Evolutionary conservation across 2,113 vertebrate genomes (phyloP).

Genomic region (Taxidea taxus): DNA sequence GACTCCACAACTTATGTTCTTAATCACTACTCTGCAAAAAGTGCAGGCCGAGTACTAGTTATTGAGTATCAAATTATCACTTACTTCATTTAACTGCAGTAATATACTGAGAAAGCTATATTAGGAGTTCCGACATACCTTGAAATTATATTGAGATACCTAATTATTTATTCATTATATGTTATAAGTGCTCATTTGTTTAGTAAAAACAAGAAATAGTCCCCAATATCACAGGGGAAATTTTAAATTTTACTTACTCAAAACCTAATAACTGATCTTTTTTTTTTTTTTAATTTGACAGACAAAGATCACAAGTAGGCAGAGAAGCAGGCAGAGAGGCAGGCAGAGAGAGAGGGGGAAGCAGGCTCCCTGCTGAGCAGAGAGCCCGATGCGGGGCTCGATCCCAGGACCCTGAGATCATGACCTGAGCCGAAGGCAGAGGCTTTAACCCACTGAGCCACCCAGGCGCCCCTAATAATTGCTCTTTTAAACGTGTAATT

Average conservation of each 20-base stretch:
- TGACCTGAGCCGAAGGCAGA: too few relatives aligned
- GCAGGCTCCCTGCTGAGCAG: too few relatives aligned
- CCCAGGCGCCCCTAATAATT: too few relatives aligned
- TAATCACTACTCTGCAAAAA: neutral
- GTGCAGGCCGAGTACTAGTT: neutral
- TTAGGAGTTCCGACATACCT: neutral
- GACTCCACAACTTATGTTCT: neutral
- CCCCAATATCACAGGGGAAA: neutral
- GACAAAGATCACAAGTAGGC: too few relatives aligned
- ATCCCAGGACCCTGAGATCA: too few relatives aligned
- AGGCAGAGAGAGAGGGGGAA: too few relatives aligned
- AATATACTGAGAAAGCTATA: neutral
- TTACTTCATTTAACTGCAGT: neutral
- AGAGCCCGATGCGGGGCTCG: too few relatives aligned
- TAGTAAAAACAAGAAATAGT: neutral
- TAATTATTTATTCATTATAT: neutral
- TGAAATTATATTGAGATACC: neutral
- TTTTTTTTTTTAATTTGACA: too few relatives aligned
- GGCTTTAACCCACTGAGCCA: too few relatives aligned
- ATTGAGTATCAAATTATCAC: neutral
- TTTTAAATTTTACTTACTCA: neutral
- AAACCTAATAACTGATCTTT: neutral
- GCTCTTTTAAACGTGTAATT: neutral
- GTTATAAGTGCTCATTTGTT: neutral
- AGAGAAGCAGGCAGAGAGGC: too few relatives aligned